Base-by-base conservation (phyloP, 1,140 invertebrate genomes). In the Dreissena rostriformis region DNA sequence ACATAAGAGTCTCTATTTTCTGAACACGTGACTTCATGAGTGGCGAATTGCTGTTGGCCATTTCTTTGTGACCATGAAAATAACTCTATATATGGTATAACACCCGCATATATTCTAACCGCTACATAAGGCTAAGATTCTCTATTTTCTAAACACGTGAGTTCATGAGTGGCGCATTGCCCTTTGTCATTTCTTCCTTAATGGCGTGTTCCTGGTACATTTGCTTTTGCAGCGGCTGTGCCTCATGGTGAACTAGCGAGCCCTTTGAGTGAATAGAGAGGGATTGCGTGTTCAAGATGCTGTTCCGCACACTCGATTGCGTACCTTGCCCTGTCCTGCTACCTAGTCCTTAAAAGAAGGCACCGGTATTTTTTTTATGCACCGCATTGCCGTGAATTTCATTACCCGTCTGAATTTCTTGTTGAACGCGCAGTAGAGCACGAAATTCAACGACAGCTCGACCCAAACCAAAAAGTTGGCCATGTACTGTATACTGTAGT, bases 401-500 rank as follows among this genome's bases (percentile, higher is more conserved):
- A 90, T 87, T 4, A 89, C 86, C 14, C 86, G 72, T 15, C 88
- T 83, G 77, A 92, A 92, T 79, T 91, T 92, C 55, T 89, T 77
- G 82, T 92, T 92, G 74, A 92, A 91, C 28, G 89, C 87, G 75
- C 89, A 91, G 78, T 91, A 92, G 6, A 91, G 85, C 1, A 92
- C 88, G 82, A 91, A 92, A 81, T 92, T 92, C 5, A 92, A 83
- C n/a, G 90, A 91, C 6, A 90, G 87, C 53, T 92, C 90, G 67
- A 88, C 86, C 84, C 87, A 88, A 14, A 92, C 87, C 14, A 92
- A 79, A 11, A 91, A 63, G 70, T 91, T 92, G 22, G 89, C 85
- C 7, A 88, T 68, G 24, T 84, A 86, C 39, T 87, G 83, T 17
- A 88, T 79, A 28, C 78, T 88, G 1, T 52, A 66, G 79, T 92